Evolutionary conservation across 2,113 vertebrate genomes (phyloP).

Genomic region (Picathartes gymnocephalus): DNA sequence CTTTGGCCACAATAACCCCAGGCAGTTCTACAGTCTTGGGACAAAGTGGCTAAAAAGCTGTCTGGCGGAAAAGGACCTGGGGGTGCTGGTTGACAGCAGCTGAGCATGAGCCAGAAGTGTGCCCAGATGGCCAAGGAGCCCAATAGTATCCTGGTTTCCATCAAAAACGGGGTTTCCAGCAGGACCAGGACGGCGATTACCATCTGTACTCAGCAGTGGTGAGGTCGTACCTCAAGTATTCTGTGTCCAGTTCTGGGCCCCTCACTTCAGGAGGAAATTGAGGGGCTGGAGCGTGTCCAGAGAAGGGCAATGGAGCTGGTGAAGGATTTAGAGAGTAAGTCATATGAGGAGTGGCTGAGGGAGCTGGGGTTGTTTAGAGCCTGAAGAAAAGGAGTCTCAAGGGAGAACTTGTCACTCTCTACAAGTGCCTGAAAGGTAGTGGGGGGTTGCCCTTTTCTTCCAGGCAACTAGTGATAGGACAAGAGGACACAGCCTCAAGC

Average conservation of each 20-base stretch:
- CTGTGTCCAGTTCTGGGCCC: not conserved
- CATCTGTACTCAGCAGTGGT: not conserved
- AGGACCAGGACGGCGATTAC: not conserved
- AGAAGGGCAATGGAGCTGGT: not conserved
- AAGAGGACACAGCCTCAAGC: not conserved
- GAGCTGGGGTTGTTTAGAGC: not conserved
- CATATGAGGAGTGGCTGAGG: not conserved
- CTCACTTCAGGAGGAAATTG: not conserved
- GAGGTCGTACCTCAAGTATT: not conserved
- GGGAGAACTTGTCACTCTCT: not conserved
- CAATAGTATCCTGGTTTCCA: not conserved
- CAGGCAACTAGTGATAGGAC: not conserved
- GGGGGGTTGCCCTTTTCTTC: not conserved
- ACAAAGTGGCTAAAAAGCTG: not conserved
- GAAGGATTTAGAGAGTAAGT: not conserved
- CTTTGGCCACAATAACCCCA: not conserved
- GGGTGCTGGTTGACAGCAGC: not conserved
- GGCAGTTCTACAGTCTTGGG: not conserved
- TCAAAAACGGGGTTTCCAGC: not conserved
- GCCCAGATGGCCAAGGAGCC: not conserved
- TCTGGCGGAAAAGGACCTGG: not conserved
- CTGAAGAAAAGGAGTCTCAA: not conserved
- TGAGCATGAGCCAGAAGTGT: not conserved
- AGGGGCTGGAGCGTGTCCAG: not conserved
- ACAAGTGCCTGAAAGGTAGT: not conserved